Evolutionary conservation across 2,888 invertebrate species (phyloP).

Genomic region (Petrolisthes cinctipes): DNA sequence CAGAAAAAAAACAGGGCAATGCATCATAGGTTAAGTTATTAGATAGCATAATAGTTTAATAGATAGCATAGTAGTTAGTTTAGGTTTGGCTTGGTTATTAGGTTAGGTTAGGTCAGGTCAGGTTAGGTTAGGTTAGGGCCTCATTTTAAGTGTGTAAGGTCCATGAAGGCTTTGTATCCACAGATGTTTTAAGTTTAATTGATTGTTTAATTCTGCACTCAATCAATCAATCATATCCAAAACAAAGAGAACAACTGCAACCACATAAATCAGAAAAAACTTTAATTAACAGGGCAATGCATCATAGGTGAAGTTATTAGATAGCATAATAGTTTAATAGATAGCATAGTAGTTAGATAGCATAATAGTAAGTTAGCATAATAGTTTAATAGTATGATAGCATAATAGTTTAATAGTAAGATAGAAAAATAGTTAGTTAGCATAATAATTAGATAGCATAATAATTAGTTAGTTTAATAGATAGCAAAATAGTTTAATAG

Average conservation of each 20-base stretch:
- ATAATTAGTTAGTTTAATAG: neutral
- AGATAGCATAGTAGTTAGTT: neutral
- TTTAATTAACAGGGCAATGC: neutral
- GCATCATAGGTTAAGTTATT: neutral
- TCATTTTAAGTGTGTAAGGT: neutral
- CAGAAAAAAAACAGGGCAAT: neutral
- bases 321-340: neutral
- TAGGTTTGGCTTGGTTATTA: neutral
- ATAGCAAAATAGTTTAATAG: neutral
- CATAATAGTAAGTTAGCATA: neutral
- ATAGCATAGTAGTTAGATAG: neutral
- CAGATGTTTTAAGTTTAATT: neutral
- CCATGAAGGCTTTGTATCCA: neutral
- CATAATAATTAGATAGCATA: neutral
- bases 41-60: neutral
- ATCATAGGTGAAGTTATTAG: neutral
- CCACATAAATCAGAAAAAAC: too few relatives aligned
- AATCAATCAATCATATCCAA: too few relatives aligned
- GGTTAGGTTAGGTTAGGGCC: neutral
- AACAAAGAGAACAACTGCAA: too few relatives aligned
- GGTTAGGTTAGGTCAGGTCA: constrained; percentile 17
- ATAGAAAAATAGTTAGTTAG: neutral
- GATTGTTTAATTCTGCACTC: neutral
- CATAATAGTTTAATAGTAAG: neutral
- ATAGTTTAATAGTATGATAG: neutral